Base-by-base conservation (phyloP, 2,113 vertebrate genomes). In the Hippocampus barbouri region DNA sequence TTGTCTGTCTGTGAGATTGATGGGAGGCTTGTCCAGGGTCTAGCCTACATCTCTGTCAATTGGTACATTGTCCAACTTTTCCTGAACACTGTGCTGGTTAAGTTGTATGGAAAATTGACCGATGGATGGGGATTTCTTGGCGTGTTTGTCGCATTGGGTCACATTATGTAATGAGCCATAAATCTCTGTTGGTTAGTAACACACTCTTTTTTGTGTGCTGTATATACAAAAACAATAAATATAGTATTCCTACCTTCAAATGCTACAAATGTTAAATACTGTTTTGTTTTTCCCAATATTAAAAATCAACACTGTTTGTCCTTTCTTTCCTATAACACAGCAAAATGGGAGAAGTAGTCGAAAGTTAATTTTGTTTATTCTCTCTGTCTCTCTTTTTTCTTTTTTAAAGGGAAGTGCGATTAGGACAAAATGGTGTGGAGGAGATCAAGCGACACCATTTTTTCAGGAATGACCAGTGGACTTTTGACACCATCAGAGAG, bases 381-480 rank as follows among this genome's bases (percentile, higher is more conserved):
- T 73, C n/a, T 75, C 78, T 88, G 30, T 92, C 5, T 8, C 49
- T 7, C 5, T 47, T 25, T 25, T 43, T 11, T 11, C 41, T 62
- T 38, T 41, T 16, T 23, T 66, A 15, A 75, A 90, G 97, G 92
- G 97, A 98, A 83, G 95, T 98, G 71, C 94, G 97, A 73, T 93
- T 99, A 82, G 97, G 97, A 70, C 92, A 96, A 87, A 98, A 94
- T 25, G 97, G 97, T 1, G 94, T 99, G 77, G 96, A 96, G 90
- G 97, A 99, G 91, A 98, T 99, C 89, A 99, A 97, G 81, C 93
- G 93, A 43, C 97, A 99, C 67, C 91, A 92, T 79, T 99, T 99
- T 89, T 99, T 99, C 91, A 95, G 93, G 89, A 98, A 97, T 27
- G 97, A 99, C 89, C 96, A 96, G 67, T 99, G 97, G 97, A 96